Evolutionary conservation across 2,888 invertebrate genomes (phyloP).

Genomic region (Nudaria mundana): DNA sequence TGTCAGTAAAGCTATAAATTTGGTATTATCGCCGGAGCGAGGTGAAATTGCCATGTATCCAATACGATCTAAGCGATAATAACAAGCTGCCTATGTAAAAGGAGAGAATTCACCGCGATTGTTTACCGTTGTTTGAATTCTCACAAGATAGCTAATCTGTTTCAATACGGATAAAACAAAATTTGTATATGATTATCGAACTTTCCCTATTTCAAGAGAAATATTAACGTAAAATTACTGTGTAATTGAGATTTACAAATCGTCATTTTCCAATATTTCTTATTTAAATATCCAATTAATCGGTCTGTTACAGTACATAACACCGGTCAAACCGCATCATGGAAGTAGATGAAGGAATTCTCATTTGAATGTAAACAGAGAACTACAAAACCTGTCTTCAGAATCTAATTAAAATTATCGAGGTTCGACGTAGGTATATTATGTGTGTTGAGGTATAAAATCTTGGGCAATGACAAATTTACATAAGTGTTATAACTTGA

Average conservation of each 20-base stretch:
- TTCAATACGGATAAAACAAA: constrained; percentile 39
- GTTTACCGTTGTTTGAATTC: constrained; percentile 57
- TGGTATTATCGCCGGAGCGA: constrained; percentile 17
- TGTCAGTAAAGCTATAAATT: constrained; percentile 12
- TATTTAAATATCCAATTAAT: constrained; percentile 21
- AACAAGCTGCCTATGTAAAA: constrained; percentile 44
- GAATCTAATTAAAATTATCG: constrained; percentile 43
- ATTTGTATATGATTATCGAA: constrained; percentile 39
- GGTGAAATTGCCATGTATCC: constrained; percentile 34
- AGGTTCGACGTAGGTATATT: constrained; percentile 30
- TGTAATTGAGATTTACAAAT: constrained; percentile 19
- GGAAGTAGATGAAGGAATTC: constrained; percentile 22
- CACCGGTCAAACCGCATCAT: constrained; percentile 25
- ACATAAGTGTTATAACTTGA: constrained; percentile 9
- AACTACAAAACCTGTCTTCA: constrained; percentile 33
- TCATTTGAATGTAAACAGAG: constrained; percentile 36
- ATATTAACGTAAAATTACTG: constrained; percentile 26
- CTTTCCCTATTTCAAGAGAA: constrained; percentile 39
- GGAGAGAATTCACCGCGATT: constrained; percentile 51
- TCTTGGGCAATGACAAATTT: constrained; percentile 17
- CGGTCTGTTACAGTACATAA: constrained; percentile 19
- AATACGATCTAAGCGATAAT: constrained; percentile 45
- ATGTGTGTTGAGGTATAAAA: constrained; percentile 14
- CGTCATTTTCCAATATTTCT: constrained; percentile 19
- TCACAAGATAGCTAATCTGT: constrained; percentile 40